A percentile compares a stretch with the other conserved stretches of the same genome.
Conservation (phyloP, 2,797 vertebrate genomes). For the Alca torda region DNA sequence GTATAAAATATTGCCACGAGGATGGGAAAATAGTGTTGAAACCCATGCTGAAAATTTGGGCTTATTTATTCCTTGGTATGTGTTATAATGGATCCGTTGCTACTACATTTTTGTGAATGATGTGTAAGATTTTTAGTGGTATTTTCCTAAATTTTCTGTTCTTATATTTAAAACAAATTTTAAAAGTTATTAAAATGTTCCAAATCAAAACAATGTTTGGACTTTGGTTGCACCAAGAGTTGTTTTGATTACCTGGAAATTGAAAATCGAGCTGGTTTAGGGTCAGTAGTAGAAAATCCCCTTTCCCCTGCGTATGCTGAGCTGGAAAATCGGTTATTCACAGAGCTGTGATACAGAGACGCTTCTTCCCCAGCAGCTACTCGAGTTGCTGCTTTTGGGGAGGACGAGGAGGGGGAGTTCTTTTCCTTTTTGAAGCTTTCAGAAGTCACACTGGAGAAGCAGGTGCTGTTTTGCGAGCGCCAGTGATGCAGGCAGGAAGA, state of each 20-base stretch:
- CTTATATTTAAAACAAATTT: not conserved
- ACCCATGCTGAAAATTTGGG: not conserved
- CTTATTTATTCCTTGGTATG: not conserved
- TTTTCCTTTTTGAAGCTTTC: not conserved
- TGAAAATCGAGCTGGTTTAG: not conserved
- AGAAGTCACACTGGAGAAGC: not conserved
- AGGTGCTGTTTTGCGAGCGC: conserved; percentile 20
- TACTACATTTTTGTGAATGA: not conserved
- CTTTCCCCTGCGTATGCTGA: not conserved
- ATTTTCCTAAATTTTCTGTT: not conserved
- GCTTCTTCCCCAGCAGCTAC: not conserved
- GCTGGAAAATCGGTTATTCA: not conserved
- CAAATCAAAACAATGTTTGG: not conserved
- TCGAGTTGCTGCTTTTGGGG: not conserved
- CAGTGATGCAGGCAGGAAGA: not conserved
- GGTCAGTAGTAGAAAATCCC: not conserved
- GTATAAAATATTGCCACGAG: accelerated
- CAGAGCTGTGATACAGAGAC: not conserved
- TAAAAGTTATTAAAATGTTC: not conserved
- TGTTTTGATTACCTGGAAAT: not conserved
- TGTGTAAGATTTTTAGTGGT: not conserved
- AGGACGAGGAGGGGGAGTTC: not conserved
- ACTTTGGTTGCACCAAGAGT: not conserved
- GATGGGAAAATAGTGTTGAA: not conserved
- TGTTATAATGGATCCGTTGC: not conserved